These are phyloP conservation scores for Cottus gobio DNA, from an alignment of 2,113 vertebrate species.

Conservation along the genomic window DNA sequence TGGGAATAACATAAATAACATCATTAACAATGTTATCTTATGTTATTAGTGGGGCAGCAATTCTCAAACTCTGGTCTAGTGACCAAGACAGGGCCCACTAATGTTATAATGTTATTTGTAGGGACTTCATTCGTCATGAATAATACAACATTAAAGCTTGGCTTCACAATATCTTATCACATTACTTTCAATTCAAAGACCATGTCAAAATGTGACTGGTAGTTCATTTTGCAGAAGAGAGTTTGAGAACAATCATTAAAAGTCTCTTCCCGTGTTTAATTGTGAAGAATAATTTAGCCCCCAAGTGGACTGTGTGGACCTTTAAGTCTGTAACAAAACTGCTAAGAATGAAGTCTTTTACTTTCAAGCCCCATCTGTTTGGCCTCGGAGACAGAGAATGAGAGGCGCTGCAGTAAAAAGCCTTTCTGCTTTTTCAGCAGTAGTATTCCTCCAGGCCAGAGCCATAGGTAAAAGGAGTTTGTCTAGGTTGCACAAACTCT, in stretches of 20 bases:
- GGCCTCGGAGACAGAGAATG: conserved; percentile 59
- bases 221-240: background rate
- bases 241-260: background rate
- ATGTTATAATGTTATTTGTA: background rate
- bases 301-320: background rate
- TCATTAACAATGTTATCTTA: conserved; percentile 82
- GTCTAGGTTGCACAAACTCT: conserved; percentile 49
- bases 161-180: background rate
- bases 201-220: background rate
- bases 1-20: conserved; percentile 82
- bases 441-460: conserved; percentile 43
- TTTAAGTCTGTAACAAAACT: background rate
- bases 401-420: conserved; percentile 67
- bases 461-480: conserved; percentile 63
- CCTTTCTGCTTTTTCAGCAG: conserved; percentile 47
- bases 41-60: conserved; percentile 74
- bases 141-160: background rate
- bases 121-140: background rate
- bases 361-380: conserved; percentile 4
- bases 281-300: background rate
- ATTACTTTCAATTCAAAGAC: background rate
- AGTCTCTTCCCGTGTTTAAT: background rate
- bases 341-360: background rate
- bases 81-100: conserved; percentile 31
- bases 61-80: conserved; percentile 63